A percentile compares a stretch with the other conserved stretches of the same genome.
These are phyloP conservation scores for Gryllus longicercus DNA, from an alignment of 2,888 invertebrate genomes.

Conservation along the genomic window DNA sequence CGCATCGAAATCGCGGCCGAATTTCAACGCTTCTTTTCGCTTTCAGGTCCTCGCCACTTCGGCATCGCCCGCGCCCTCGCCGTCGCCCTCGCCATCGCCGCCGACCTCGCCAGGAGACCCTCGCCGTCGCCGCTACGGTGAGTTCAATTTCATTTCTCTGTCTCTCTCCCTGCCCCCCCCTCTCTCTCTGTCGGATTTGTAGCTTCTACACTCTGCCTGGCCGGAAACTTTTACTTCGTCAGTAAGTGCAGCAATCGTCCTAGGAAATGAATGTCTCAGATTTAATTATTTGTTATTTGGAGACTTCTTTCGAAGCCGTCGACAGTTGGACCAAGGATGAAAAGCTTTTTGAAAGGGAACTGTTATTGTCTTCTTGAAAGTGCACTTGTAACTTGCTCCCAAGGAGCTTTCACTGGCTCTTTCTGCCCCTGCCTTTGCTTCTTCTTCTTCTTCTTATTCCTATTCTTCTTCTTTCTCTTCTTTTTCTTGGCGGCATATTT, in stretches of 20 bases:
- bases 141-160: background rate
- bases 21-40: no score
- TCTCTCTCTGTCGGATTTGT: background rate
- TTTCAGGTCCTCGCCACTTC: no score
- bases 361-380: background rate
- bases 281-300: slow-evolving; percentile 17
- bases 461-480: background rate
- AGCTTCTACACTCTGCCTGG: background rate
- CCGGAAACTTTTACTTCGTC: background rate
- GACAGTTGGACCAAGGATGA: background rate
- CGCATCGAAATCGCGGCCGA: no score
- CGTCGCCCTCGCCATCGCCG: no score
- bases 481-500: background rate
- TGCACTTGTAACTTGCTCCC: background rate
- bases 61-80: no score
- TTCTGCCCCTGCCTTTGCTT: background rate
- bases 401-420: background rate
- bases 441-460: background rate
- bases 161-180: no score
- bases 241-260: slow-evolving; percentile 3
- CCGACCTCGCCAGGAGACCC: background rate
- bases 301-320: background rate
- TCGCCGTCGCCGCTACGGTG: background rate
- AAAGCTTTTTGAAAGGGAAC: slow-evolving; percentile 11
- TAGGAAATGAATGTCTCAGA: slow-evolving; percentile 9